A percentile compares a stretch with the other conserved stretches of the same genome.
Evolutionary conservation across 2,888 invertebrate species (phyloP).

Genomic region (Fragum whitleyi): DNA sequence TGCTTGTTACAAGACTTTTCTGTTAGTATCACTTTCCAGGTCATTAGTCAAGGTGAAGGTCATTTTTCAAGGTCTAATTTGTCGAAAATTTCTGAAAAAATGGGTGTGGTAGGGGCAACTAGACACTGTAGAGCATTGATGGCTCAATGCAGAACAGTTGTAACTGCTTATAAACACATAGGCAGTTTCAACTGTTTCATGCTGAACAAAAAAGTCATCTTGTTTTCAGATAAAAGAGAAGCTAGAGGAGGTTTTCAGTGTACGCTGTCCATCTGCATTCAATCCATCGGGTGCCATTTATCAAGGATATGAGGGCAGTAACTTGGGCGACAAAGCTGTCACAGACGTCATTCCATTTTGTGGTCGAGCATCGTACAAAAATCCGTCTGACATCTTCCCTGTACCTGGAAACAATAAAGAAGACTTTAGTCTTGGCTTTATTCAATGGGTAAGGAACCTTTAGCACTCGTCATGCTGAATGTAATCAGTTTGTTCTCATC

Average conservation of each 20-base stretch:
- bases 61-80: too few species aligned
- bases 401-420: neutral
- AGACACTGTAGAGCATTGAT: too few species aligned
- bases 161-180: too few species aligned
- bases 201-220: too few species aligned
- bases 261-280: conserved; percentile 39
- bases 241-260: conserved; percentile 23
- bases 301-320: conserved; percentile 31
- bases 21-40: too few species aligned
- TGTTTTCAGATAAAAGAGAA: conserved; percentile 18
- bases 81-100: too few species aligned
- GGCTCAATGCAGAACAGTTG: too few species aligned
- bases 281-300: neutral
- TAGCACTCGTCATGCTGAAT: neutral
- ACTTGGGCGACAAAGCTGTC: neutral
- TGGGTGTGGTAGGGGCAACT: too few species aligned
- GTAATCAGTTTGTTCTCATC: too few species aligned
- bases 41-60: too few species aligned
- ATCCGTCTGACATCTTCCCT: conserved; percentile 3
- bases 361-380: conserved; percentile 36
- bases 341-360: conserved; percentile 36
- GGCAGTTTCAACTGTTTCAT: too few species aligned
- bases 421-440: neutral
- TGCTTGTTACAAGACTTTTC: too few species aligned
- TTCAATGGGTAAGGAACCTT: conserved; percentile 25